Evolutionary conservation across 2,888 invertebrate species (phyloP), one percentile per base, ranked within the genome.

Genomic region (Tetragnatha montana): DNA sequence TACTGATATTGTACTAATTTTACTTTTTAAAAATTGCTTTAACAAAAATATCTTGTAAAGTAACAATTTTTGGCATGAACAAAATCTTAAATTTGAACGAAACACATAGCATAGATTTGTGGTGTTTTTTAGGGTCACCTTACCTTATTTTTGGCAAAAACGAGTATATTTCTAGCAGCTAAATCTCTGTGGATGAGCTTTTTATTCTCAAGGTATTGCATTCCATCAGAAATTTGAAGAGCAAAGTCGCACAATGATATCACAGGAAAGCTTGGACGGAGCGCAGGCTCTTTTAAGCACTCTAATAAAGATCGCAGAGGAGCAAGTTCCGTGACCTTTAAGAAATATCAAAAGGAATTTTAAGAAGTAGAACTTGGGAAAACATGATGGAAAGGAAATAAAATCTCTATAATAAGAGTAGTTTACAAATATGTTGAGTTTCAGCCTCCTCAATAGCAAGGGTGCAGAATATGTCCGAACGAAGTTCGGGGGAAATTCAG

Each of bases 171-270:
- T 92, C 99, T 95, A 51, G 99, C 99, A 3, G 99, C 99, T 93
- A 99, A 95, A 94, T 99, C 99, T 92, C 99, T 95, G 94, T 99
- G 99, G 93, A 99, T 99, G 93, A 99, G 95, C 93, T 99, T 95
- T 94, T 98, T 98, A 91, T 96, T 96, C 94, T 99, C 99, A 92
- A 99, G 95, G 94, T 99, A 99, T 93, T 97, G 96, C 99, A 99
- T 99, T 82, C 99, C 99, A 94, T 98, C 97, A 94, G 97, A 97
- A 83, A 99, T 98, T 94, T 99, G 98, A 93, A 97, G 96, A 69
- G 98, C 97, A 94, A 99, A 99, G 94, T 98, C 97, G 94, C 98
- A 99, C 50, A 99, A 95, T 19, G 97, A 97, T 81, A 97, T 95
- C 83, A 99, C 97, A 0, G 98, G 97, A 93, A 99, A 98, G 93